A percentile compares a stretch with the other conserved stretches of the same genome.
Evolutionary conservation across 2,888 invertebrate genomes (phyloP).

Genomic region (Leucophenga montana): DNA sequence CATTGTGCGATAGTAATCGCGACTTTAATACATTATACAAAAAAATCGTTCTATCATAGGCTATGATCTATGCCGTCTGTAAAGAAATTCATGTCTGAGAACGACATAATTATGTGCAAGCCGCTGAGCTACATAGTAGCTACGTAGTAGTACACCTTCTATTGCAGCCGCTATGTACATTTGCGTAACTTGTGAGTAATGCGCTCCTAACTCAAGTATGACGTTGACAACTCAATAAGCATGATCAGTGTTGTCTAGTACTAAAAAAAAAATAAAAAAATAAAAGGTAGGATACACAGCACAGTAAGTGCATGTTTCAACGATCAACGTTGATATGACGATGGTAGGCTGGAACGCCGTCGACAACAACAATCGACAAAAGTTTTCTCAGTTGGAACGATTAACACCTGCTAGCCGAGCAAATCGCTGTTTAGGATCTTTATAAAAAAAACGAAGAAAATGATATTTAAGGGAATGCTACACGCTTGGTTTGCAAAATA

Average conservation of each 20-base stretch:
- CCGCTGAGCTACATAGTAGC: not conserved
- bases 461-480: not conserved
- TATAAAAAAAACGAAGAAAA: not conserved
- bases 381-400: slow-evolving; percentile 11
- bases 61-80: no score
- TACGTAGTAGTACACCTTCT: not conserved
- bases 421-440: not conserved
- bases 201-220: slow-evolving; percentile 4
- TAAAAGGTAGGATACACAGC: not conserved
- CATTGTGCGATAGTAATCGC: slow-evolving; percentile 3
- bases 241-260: slow-evolving; percentile 16
- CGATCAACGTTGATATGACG: not conserved
- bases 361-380: slow-evolving; percentile 9
- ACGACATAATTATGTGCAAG: slow-evolving; percentile 4
- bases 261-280: not conserved
- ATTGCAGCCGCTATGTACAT: not conserved
- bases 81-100: not conserved
- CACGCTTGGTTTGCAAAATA: not conserved
- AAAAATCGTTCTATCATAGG: not conserved
- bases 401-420: slow-evolving; percentile 47
- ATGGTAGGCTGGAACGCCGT: not conserved
- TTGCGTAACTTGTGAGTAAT: slow-evolving; percentile 20
- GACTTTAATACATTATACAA: not conserved
- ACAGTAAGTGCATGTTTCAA: slow-evolving; percentile 3
- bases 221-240: slow-evolving; percentile 66